Base-by-base conservation (phyloP, 2,113 vertebrate genomes). In the Pseudolaguvia tuberculata region DNA sequence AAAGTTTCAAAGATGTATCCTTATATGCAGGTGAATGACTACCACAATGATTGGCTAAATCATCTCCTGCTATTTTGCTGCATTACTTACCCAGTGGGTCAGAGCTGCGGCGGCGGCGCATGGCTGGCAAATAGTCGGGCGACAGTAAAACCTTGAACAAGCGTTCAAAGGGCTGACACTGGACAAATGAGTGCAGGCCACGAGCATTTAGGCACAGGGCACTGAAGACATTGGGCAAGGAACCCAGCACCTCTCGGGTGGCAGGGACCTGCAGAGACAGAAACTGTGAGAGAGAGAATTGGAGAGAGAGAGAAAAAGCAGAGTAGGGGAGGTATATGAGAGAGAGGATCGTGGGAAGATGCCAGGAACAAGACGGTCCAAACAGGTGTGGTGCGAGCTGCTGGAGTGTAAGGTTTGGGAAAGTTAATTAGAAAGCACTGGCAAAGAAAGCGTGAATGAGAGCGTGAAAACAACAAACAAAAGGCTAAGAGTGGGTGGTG, bases 71-170 rank as follows among this genome's bases (percentile, higher is more conserved):
- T 35, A 9, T n/a, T 5, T 21, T 31, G 9, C 52, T 20, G 1
- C 9, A 18, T 8, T 77, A 84, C 91, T 93, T 83, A 97, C 96
- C 95, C 45, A 98, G 88, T 1, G 96, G 96, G 83, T 98, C 96
- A 10, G 96, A 98, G 86, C 95, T 96, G 68, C 95, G 91, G 1
- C 96, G 88, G 2, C 95, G 88, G 13, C 96, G 85, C 96, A 98
- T 98, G 74, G 96, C 95, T 6, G 96, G 96, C 68, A 98, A 90
- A 82, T 98, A 98, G 78, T 98, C 96, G 0, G 95, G 96, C 20
- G 96, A 98, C 48, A 98, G 88, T 84, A 98, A 92, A 85, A 98
- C 96, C 91, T 98, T 98, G 88, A 98, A 98, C 82, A 98, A 93
- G 21, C 96, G 92, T 85, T 97, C 96, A 79, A 98, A 98, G 65